Base-by-base conservation (phyloP, 2,888 invertebrate species). In the Perdita meconis region DNA sequence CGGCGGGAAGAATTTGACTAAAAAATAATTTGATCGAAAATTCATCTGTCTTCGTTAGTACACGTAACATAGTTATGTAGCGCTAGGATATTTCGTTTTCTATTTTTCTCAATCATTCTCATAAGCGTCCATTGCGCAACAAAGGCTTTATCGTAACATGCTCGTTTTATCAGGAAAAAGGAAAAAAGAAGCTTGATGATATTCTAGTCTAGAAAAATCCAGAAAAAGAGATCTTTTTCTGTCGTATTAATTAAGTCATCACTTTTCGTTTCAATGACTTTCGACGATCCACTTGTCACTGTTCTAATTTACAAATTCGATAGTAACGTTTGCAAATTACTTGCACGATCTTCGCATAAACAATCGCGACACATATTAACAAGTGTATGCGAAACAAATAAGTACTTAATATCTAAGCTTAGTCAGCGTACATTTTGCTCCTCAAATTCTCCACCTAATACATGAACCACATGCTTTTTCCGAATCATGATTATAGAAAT, bases 401-500 rank as follows among this genome's bases (percentile, higher is more conserved):
- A 86, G 85, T 89, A 91, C 90, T 92, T 91, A 92, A 88, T n/a
- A n/a, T 88, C 90, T 92, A 92, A 90, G 90, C 91, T 89, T 89
- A 87, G 89, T 89, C 84, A 84, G 88, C 90, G 90, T 91, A 88
- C 90, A 88, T 89, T 89, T 91, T 88, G 90, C 30, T 90, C 89
- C 84, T 87, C 83, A 84, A 83, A 85, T 87, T 88, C 87, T 88
- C 87, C 85, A 42, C 42, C 13, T 38, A 42, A 22, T 56, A 51
- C 64, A 57, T 38, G 13, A 59, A 42, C 22, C 13, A 19, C 38
- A 30, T 19, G n/a, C 19, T 50, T 19, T 44, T 5, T 44, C 1
- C 0, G 0, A 19, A 16, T 30, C 30, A 30, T 30, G 30, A 30
- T 30, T 6, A 30, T 30, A 30, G 6, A 30, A 30, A 30, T 30